phyloP scores from a whole-genome alignment of 2,888 invertebrate species.

The Cremastobaeus sp. region DNA sequence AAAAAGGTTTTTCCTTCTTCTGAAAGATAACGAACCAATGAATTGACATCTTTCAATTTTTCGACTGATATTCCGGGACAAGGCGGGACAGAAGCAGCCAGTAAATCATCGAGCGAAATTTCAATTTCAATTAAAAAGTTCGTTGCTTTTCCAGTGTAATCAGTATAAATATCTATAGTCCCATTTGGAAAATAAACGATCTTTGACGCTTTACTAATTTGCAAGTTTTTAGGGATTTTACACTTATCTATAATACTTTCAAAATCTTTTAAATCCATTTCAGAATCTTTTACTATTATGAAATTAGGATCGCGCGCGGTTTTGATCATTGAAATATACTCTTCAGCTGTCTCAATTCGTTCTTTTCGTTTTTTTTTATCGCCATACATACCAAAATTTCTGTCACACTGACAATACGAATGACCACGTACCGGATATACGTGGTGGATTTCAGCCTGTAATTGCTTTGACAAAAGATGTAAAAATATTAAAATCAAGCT shows the following conservation, averaged over 20 bases:
- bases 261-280: neutral
- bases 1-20: neutral
- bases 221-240: neutral
- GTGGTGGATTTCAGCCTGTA: conserved; percentile 52
- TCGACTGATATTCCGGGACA: neutral
- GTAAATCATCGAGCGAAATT: neutral
- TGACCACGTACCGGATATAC: conserved; percentile 55
- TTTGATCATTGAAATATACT: conserved; percentile 44
- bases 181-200: conserved; percentile 20
- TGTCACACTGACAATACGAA: conserved; percentile 57
- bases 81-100: neutral
- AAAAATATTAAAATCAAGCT: conserved; percentile 23
- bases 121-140: neutral
- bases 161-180: neutral
- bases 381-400: conserved; percentile 57
- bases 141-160: neutral
- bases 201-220: conserved; percentile 17
- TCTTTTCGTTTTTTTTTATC: conserved; percentile 26
- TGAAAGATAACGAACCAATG: neutral
- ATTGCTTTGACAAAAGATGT: conserved; percentile 23
- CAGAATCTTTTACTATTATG: conserved; percentile 3
- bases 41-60: neutral
- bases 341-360: conserved; percentile 28
- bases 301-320: conserved; percentile 26
- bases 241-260: neutral